Base-by-base conservation (phyloP, 2,113 vertebrate species). In the Tringa solitaria region DNA sequence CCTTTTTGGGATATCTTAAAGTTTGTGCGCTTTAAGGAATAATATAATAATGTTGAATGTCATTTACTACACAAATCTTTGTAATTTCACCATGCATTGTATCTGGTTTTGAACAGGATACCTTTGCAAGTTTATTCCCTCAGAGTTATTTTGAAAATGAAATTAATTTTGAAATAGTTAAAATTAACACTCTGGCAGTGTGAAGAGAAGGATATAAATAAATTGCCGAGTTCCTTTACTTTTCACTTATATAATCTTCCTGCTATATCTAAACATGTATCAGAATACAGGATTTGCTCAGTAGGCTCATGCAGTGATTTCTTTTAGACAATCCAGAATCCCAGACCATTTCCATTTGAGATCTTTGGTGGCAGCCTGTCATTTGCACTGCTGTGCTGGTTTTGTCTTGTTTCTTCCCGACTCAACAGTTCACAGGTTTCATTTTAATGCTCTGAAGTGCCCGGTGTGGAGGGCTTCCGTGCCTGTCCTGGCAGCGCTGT, bases 391-490 rank as follows among this genome's bases (percentile, higher is more conserved):
- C 30, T 0, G 0, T 30, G 5, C 51, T 69, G 35, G 4, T 68
- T 95, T 89, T 0, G 0, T 45, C 70, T 93, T 26, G 26, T 61
- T 94, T 91, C 61, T 64, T 73, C 77, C 70, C 14, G 24, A 61
- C 50, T 76, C 50, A 54, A 28, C 32, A 11, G 28, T 32, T 48
- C 41, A 13, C 13, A 8, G 65, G 41, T 53, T 70, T 73, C 19
- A 24, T 73, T 84, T 84, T 57, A 43, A n/a, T 39, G 10, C 73
- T 54, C 32, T 70, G 68, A 19, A 14, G 43, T 33, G 69, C 33
- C 13, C 3, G 6, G 30, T 19, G 41, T 4, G 0, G 45, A 60
- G 43, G 41, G 10, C 15, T 89, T 78, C 63, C 53, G n/a, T 0
- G 0, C 30, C 39, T 56, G 39, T 91, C 60, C 84, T 53, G 1